These are phyloP conservation scores for Priocnemis perturbator DNA, from an alignment of 2,888 invertebrate genomes.

Conservation along the genomic window DNA sequence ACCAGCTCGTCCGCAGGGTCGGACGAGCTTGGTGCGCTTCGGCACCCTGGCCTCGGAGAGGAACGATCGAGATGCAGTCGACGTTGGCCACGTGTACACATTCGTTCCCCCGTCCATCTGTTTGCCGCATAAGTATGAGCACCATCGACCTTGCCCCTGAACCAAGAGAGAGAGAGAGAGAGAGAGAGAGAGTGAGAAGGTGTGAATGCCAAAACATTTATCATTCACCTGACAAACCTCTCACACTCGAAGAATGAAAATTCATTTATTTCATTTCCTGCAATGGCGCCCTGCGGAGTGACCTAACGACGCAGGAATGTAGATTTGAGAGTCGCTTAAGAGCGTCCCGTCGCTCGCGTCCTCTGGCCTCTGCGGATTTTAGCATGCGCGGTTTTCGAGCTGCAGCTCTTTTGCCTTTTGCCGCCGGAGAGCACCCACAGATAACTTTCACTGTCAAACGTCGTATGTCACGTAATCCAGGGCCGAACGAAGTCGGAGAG, in stretches of 20 bases:
- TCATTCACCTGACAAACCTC: too few relatives aligned
- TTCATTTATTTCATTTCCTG: too few relatives aligned
- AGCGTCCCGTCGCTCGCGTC: too few relatives aligned
- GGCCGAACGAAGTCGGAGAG: constrained; percentile 22
- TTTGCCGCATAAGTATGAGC: constrained; percentile 5
- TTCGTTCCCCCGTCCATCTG: background rate
- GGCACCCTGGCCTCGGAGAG: constrained; percentile 15
- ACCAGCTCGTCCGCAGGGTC: constrained; percentile 59
- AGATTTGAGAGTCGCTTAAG: too few relatives aligned
- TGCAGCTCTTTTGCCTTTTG: constrained; percentile 10
- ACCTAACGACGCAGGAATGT: too few relatives aligned
- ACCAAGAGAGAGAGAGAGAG: background rate
- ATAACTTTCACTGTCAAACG: constrained; percentile 69
- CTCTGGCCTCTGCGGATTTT: too few relatives aligned
- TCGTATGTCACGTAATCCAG: constrained; percentile 58
- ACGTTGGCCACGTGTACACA: background rate
- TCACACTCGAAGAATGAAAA: background rate
- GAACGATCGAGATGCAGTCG: too few relatives aligned
- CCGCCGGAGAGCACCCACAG: constrained; percentile 38
- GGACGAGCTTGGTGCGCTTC: constrained; percentile 32
- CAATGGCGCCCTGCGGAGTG: too few relatives aligned
- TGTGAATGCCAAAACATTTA: too few relatives aligned
- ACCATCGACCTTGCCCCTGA: constrained; percentile 60
- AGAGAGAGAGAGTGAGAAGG: too few relatives aligned
- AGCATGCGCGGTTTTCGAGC: background rate